Base-by-base conservation (phyloP, 2,113 vertebrate species). In the Budorcas taxicolor region DNA sequence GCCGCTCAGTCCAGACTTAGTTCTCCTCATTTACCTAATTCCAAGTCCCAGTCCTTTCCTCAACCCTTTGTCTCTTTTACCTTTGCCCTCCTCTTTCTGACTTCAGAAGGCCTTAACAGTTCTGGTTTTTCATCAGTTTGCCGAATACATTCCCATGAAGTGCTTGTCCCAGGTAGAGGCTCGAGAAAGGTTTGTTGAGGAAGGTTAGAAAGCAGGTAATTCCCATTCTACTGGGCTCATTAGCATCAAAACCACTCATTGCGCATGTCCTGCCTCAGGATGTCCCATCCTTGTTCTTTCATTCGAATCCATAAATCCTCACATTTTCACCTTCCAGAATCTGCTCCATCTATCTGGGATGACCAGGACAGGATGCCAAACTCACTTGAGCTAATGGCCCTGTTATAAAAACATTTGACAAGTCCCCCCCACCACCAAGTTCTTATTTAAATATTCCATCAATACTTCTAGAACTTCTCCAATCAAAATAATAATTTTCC, bases 361-460 rank as follows among this genome's bases (percentile, higher is more conserved):
- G 60, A 58, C 14, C 12, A 29, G 14, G 11, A 31, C 15, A 90
- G 19, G 25, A 33, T 84, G 71, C 76, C 83, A 97, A 74, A 45
- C 7, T 88, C 88, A 90, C 64, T 67, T 55, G 60, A 94, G 76
- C 67, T 91, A 91, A 92, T n/a, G 78, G 53, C 14, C 17, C 47
- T 3, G 3, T 60, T 83, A 60, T 14, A 82, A 92, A 87, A 97
- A 84, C 43, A 86, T 87, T 93, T 90, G 57, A 47, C 52, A 90
- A 94, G 47, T 15, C 13, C 29, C 14, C 29, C 29, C 57, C 3
- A 4, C 13, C 7, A 2, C 23, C 29, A 13, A 78, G 17, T 45
- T 80, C 92, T 97, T 87, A 74, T 91, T 88, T 87, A 94, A 91
- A 83, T 83, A 90, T 47, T 87, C 33, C 71, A 31, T 90, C n/a